Evolutionary conservation across 1,140 invertebrate species (phyloP).

Genomic region (Oncopeltus fasciatus): DNA sequence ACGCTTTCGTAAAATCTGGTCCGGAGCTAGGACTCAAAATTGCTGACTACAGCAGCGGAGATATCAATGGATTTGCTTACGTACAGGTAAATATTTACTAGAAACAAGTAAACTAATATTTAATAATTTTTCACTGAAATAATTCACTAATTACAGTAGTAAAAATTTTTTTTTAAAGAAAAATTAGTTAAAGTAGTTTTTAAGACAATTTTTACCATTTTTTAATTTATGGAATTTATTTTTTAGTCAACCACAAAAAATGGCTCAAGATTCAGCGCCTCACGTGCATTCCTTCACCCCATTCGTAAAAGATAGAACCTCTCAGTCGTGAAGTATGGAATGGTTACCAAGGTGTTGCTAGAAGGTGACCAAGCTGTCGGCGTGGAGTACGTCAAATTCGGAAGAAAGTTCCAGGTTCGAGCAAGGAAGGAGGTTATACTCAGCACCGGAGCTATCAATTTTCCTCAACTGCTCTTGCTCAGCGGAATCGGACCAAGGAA

Average conservation of each 20-base stretch:
- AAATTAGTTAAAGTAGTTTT: too few species aligned
- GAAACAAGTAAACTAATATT: too few species aligned
- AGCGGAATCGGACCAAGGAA: constrained; percentile 40
- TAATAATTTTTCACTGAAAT: too few species aligned
- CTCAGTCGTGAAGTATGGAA: constrained; percentile 32
- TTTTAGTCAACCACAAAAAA: constrained; percentile 41
- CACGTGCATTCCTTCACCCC: constrained; percentile 37
- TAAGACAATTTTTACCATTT: too few species aligned
- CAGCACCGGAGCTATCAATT: constrained; percentile 70
- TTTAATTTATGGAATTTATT: constrained; percentile 24
- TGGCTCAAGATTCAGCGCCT: constrained; percentile 50
- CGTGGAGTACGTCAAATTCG: constrained; percentile 36
- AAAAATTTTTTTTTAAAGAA: too few species aligned
- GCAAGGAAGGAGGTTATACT: constrained; percentile 62
- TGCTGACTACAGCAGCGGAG: constrained; percentile 37
- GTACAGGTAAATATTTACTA: too few species aligned
- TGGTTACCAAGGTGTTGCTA: constrained; percentile 35
- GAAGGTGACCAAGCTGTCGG: constrained; percentile 43
- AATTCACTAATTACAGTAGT: too few species aligned
- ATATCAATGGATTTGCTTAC: constrained; percentile 34
- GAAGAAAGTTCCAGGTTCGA: constrained; percentile 31
- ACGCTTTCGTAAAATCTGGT: constrained; percentile 35
- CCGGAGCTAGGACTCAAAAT: constrained; percentile 35
- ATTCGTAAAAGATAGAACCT: constrained; percentile 30
- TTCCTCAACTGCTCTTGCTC: constrained; percentile 81